These are phyloP conservation scores for Gandaritis pyraliata DNA, from an alignment of 2,888 invertebrate species.

Conservation along the genomic window DNA sequence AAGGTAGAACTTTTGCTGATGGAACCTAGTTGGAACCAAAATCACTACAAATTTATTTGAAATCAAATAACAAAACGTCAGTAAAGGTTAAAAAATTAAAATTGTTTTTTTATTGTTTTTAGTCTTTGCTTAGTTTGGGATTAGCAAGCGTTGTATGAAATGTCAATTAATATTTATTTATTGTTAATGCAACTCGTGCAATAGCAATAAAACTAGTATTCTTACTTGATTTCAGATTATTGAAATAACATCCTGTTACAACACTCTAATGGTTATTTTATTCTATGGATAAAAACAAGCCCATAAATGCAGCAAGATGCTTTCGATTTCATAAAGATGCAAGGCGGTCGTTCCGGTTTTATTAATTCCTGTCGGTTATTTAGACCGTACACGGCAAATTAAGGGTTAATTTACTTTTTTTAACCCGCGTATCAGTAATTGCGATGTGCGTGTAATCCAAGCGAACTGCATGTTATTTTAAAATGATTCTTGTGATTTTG, in stretches of 20 bases:
- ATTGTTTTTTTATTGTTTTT: no score
- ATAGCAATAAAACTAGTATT: no score
- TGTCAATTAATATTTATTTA: no score
- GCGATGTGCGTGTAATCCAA: slow-evolving; percentile 4
- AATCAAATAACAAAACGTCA: no score
- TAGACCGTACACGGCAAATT: slow-evolving; percentile 10
- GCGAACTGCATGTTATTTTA: not conserved
- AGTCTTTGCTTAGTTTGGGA: no score
- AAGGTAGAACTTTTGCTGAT: no score
- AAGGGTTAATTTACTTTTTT: slow-evolving; percentile 22
- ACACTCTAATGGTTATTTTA: not conserved
- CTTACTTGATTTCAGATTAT: no score
- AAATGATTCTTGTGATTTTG: not conserved
- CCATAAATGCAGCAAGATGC: not conserved
- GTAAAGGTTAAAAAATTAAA: no score
- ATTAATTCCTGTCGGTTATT: slow-evolving; percentile 23
- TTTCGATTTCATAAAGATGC: slow-evolving; percentile 6
- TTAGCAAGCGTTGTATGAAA: no score
- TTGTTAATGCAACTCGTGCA: no score
- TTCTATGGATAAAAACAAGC: not conserved
- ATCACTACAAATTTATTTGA: no score
- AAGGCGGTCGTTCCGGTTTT: slow-evolving; percentile 5
- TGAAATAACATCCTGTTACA: not conserved
- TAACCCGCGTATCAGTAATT: slow-evolving; percentile 7
- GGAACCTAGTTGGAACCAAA: no score